Percentiles rank a stretch among this genome's conserved stretches.
Conservation (phyloP, 2,888 invertebrate genomes). For the Belgica antarctica region DNA sequence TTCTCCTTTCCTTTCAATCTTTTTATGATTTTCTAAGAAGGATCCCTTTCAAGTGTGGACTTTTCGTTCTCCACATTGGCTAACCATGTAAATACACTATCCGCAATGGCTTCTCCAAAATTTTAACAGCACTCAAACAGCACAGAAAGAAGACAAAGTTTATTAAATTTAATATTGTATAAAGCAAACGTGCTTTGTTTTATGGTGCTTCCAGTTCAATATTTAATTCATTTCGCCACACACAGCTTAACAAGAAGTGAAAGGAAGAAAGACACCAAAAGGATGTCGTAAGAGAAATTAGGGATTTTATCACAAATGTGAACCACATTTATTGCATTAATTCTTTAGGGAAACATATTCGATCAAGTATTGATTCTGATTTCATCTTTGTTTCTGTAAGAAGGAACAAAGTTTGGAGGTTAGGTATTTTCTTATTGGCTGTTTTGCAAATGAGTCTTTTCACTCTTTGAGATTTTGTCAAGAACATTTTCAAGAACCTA, state of each 20-base stretch:
- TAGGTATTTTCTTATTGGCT: no score
- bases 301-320: background rate
- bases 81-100: conserved; percentile 11
- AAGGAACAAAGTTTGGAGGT: no score
- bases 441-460: no score
- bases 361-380: background rate
- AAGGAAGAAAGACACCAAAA: background rate
- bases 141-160: background rate
- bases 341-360: conserved; percentile 36
- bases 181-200: conserved; percentile 20
- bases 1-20: conserved; percentile 2
- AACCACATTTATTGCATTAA: conserved; percentile 28
- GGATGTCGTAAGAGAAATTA: background rate
- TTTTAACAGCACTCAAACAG: no score
- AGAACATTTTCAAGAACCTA: no score
- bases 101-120: no score
- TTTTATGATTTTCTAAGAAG: conserved; percentile 8
- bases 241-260: background rate
- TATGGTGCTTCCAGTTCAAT: conserved; percentile 25
- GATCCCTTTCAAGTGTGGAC: background rate
- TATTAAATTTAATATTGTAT: conserved; percentile 37
- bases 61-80: background rate
- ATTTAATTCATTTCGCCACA: conserved; percentile 32
- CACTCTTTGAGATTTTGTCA: no score
- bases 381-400: no score